Evolutionary conservation across 2,113 vertebrate genomes (phyloP), one percentile per base, ranked within the genome.

Genomic region (Jaculus jaculus): DNA sequence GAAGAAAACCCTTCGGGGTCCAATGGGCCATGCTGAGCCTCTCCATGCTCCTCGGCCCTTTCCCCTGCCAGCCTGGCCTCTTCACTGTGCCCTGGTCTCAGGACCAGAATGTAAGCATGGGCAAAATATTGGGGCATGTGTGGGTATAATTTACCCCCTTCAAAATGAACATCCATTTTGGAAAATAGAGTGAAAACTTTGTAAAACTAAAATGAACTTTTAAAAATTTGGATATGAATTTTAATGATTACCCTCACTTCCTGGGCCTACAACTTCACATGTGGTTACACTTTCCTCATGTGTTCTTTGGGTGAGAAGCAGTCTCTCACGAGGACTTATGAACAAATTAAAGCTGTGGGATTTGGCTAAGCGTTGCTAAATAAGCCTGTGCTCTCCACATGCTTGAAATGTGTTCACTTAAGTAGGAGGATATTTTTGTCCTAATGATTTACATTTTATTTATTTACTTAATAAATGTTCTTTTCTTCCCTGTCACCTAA

Each of bases 141-240:
- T 79, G 23, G 7, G 32, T 47, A 30, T 5, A 37, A 12, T 78
- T 37, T 37, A 47, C 66, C 32, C 37, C 32, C 42, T 85, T 93
- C 34, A 15, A 72, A 80, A 87, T 34, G 73, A 34, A 68, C 47
- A 58, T 77, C 77, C 60, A 47, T n/a, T 39, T 63, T 73, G 15
- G 65, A 42, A 84, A 51, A 79, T 3, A 39, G 65, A 65, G 60
- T 34, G 82, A 54, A 78, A 82, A 37, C 63, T 69, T 3, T 15
- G 23, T 75, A 61, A 72, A 84, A 84, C 75, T 63, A 69, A 82
- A 77, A 79, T 39, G 91, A 42, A 30, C 61, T 85, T 93, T 92
- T 82, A 90, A 90, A 82, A 73, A 95, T 71, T 23, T 75, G 32
- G 26, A 32, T 65, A n/a, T 74, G 63, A 82, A 94, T 92, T 92